phyloP scores from a whole-genome alignment of 2,797 vertebrate genomes.

The Cyprinella venusta region DNA sequence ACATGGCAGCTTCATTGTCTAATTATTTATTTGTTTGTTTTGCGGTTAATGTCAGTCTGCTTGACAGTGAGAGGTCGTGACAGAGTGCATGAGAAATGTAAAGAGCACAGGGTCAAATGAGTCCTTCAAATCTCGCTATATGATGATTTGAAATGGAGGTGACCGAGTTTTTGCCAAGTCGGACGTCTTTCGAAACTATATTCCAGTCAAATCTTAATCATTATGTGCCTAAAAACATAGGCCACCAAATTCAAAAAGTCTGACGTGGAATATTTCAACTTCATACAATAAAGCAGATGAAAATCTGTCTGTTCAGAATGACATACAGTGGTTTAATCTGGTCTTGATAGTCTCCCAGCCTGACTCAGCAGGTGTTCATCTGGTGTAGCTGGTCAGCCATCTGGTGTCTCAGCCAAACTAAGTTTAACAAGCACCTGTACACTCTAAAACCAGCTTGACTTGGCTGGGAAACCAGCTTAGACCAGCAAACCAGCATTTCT shows the following conservation, averaged over 20 bases:
- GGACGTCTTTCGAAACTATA: background rate
- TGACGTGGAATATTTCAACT: background rate
- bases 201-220: background rate
- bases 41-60: background rate
- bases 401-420: background rate
- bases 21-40: background rate
- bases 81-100: background rate
- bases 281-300: background rate
- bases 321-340: background rate
- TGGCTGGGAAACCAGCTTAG: background rate
- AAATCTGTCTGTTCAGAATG: background rate
- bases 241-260: background rate
- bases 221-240: background rate
- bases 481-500: background rate
- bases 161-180: background rate
- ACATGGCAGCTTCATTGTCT: background rate
- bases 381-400: background rate
- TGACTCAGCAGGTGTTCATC: background rate
- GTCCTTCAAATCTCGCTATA: background rate
- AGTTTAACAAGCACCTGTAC: background rate
- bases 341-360: background rate
- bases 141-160: background rate
- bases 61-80: background rate
- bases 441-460: background rate
- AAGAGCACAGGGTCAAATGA: slow-evolving; percentile 3